Evolutionary conservation across 2,113 vertebrate genomes (phyloP), one percentile per base, ranked within the genome.

Genomic region (Marcusenius ussheri): DNA sequence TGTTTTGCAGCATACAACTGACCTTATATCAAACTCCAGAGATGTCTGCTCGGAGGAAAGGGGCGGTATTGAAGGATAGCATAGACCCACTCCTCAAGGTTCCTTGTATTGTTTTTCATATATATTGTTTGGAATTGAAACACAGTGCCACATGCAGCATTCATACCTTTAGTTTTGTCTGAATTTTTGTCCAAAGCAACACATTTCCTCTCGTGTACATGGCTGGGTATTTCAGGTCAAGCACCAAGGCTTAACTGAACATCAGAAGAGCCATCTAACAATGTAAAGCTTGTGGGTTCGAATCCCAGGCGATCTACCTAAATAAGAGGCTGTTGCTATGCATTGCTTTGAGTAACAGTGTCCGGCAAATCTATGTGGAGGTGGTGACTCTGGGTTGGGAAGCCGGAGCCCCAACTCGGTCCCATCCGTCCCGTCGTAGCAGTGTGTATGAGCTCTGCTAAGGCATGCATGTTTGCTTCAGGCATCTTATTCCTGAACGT

Each of bases 321-420:
- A 11, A 27, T 27, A 27, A 27, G 9, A 66, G n/a, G 2, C 62
- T 27, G n/a, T n/a, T 66, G n/a, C 9, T 10, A 27, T 27, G 24
- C n/a, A 31, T 13, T 31, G n/a, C 62, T 70, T 70, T 70, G 27
- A 27, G 31, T 31, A 31, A 1, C 62, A 66, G 62, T 27, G 62
- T 27, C 62, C 3, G 9, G 62, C 31, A 70, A 70, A 70, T 70
- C 27, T 11, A 70, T 31, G 10, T 70, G n/a, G n/a, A 70, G 9
- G 9, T 13, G 62, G 9, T 13, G n/a, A 4, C 62, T 31, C 13
- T 70, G 27, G 27, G n/a, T 70, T 66, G 62, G 10, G 62, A 27
- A 3, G 0, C 62, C 1, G 0, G n/a, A 11, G n/a, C 24, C n/a
- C n/a, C n/a, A 27, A 27, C 3, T 9, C n/a, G 1, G 9, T 27